Evolutionary conservation across 2,888 invertebrate species (phyloP).

Genomic region (Myathropa florea): DNA sequence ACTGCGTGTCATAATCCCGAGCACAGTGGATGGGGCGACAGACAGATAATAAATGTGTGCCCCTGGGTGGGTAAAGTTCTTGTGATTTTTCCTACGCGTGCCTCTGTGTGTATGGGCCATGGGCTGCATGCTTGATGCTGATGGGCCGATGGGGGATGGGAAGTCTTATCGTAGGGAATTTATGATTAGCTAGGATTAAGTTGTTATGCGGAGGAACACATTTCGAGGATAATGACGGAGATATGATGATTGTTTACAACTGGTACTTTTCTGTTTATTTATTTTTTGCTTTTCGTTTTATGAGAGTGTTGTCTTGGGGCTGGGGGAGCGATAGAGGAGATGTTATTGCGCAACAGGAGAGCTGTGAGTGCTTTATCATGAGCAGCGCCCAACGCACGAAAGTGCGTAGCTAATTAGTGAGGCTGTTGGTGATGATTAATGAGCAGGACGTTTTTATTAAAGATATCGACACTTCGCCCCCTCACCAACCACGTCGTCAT

Average conservation of each 20-base stretch:
- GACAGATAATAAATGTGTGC: slow-evolving; percentile 57
- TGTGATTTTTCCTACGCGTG: slow-evolving; percentile 4
- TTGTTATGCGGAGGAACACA: slow-evolving; percentile 17
- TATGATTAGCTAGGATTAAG: slow-evolving; percentile 52
- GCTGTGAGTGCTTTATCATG: background rate
- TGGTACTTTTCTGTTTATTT: background rate
- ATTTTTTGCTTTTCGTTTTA: background rate
- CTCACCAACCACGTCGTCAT: background rate
- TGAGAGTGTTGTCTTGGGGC: background rate
- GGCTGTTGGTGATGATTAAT: slow-evolving; percentile 7
- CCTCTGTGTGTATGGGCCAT: too few species aligned
- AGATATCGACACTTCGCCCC: background rate
- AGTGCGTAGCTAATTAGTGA: background rate
- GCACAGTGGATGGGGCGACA: slow-evolving; percentile 6
- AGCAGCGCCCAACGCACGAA: background rate
- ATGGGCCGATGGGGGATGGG: slow-evolving; percentile 5
- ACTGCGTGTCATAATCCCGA: slow-evolving; percentile 47
- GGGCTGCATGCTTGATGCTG: background rate
- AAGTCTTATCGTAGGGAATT: slow-evolving; percentile 31
- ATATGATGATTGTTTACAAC: slow-evolving; percentile 44
- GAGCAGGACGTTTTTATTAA: background rate
- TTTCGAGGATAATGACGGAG: slow-evolving; percentile 19
- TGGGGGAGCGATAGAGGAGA: background rate
- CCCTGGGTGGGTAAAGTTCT: slow-evolving; percentile 46
- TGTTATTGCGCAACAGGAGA: background rate